phyloP scores from a whole-genome alignment of 2,888 invertebrate genomes.

The Ptilodon capucinus region DNA sequence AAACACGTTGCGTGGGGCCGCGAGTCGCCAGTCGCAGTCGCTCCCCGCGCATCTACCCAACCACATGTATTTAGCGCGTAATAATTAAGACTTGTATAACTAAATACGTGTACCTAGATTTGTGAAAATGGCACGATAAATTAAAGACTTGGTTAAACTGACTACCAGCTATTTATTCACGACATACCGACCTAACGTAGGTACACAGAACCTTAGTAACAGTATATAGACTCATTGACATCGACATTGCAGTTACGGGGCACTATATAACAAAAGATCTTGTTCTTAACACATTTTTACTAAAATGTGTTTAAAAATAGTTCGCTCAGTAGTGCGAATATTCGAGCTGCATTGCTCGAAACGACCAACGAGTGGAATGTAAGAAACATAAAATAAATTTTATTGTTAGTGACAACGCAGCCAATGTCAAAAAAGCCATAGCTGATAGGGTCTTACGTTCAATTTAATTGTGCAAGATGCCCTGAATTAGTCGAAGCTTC shows the following conservation, averaged over 20 bases:
- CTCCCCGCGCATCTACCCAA: too few species aligned
- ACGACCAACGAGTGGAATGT: slow-evolving; percentile 1
- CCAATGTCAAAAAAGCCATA: slow-evolving; percentile 8
- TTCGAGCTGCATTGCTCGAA: not conserved
- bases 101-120: too few species aligned
- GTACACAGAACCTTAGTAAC: too few species aligned
- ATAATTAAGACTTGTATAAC: too few species aligned
- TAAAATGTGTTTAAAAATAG: slow-evolving; percentile 3
- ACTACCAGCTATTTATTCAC: too few species aligned
- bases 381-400: slow-evolving; percentile 5
- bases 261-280: slow-evolving; percentile 3
- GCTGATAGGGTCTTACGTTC: slow-evolving; percentile 18
- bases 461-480: slow-evolving; percentile 28
- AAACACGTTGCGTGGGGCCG: too few species aligned
- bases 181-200: too few species aligned
- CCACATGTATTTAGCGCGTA: too few species aligned
- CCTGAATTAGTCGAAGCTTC: not conserved
- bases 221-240: too few species aligned
- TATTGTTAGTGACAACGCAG: slow-evolving; percentile 10
- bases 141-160: too few species aligned
- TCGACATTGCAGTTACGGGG: slow-evolving; percentile 4
- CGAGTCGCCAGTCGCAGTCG: too few species aligned
- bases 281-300: not conserved
- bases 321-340: slow-evolving; percentile 4
- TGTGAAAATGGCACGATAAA: too few species aligned